A percentile compares a stretch with the other conserved stretches of the same genome.
phyloP scores from a whole-genome alignment of 2,113 vertebrate species.

The Todiramphus chloris region DNA sequence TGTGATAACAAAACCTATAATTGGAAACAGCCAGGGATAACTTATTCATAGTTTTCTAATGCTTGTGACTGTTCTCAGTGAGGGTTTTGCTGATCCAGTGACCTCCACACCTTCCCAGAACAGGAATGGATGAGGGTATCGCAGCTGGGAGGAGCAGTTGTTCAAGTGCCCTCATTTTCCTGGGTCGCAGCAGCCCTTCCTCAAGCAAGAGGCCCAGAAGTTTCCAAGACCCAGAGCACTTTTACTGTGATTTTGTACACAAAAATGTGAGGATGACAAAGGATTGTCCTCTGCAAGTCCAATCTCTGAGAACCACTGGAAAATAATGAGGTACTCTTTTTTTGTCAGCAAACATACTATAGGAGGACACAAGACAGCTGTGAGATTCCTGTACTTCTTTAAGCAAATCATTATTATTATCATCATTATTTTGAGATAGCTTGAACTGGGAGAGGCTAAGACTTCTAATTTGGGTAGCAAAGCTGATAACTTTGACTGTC shows the following conservation, averaged over 20 bases:
- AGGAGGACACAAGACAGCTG: background rate
- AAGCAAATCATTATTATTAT: background rate
- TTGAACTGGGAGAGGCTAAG: background rate
- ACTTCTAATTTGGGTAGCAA: constrained; percentile 24
- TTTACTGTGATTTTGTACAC: background rate
- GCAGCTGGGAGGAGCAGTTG: background rate
- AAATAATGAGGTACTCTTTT: background rate
- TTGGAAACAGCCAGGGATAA: background rate
- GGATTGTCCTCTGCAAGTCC: background rate
- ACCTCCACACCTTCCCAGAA: background rate
- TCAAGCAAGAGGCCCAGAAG: accelerated
- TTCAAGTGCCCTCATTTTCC: background rate
- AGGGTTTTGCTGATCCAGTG: background rate
- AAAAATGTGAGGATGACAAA: background rate
- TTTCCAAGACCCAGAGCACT: background rate
- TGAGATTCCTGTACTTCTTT: background rate
- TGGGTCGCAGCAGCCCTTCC: background rate
- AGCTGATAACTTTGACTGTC: constrained; percentile 29
- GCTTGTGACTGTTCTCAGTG: background rate
- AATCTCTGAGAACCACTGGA: background rate
- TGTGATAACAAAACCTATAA: background rate
- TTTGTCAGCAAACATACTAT: background rate
- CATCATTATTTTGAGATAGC: background rate
- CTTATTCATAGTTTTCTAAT: background rate
- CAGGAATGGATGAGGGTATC: background rate